Evolutionary conservation across 2,113 vertebrate species (phyloP), one percentile per base, ranked within the genome.

Genomic region (Pardalotus punctatus): DNA sequence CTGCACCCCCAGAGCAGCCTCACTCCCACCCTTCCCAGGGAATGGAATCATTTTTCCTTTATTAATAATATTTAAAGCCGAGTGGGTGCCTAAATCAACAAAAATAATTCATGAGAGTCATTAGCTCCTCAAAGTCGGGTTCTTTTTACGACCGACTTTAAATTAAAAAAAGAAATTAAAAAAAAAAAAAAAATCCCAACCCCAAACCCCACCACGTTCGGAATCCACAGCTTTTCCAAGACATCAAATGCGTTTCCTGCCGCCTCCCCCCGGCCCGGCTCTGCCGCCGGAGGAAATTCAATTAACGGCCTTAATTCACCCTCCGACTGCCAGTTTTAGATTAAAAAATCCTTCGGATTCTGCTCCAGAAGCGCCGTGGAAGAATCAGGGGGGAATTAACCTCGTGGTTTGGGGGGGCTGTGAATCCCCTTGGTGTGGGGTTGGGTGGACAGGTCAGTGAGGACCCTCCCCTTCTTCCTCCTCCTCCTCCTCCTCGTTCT

Each of bases 91-190:
- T 97, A 97, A 98, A 98, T 97, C 98, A 98, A 96, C 96, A 95
- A 71, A 97, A 97, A 97, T 98, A 97, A 98, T 98, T 98, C 96
- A 88, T 79, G 89, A 94, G 94, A 76, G 82, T 97, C 95, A 78
- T 98, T 97, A 97, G 97, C 88, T 71, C 51, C 95, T 98, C 95
- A 70, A 90, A 96, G 96, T 81, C 9, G 6, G 94, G 84, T 88
- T 97, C 92, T 71, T 96, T 97, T 97, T 94, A 95, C 42, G 28
- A 29, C 94, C 15, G 42, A 81, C 85, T 77, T 94, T 95, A 96
- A 97, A 97, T 95, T 93, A 91, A 95, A 97, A 96, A 57, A n/a
- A 8, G 28, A 95, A 97, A 96, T 93, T 90, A 91, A 89, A 96
- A 94, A 27, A 24, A 38, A 58, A 22, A 50, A 50, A 17, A 4